These are phyloP conservation scores for Sardina pilchardus DNA, from an alignment of 2,113 vertebrate genomes.

Conservation along the genomic window DNA sequence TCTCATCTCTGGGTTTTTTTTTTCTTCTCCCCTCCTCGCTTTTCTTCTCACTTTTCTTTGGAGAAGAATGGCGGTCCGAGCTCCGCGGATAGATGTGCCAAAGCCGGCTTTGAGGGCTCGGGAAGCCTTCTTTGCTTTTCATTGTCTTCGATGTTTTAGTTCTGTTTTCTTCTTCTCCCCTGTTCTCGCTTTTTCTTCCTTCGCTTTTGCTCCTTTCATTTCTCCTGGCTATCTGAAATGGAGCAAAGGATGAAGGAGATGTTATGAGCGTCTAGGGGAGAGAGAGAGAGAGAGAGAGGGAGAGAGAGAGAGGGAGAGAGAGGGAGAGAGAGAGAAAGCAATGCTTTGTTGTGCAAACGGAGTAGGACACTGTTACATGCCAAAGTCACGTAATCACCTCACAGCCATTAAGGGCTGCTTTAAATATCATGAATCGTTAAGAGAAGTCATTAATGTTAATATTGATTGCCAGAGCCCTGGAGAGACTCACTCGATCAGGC, in stretches of 20 bases:
- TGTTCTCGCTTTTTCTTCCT: neutral
- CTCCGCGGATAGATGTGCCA: neutral
- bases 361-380: neutral
- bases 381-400: slow-evolving; percentile 18
- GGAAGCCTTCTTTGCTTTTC: neutral
- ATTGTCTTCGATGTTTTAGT: neutral
- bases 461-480: slow-evolving; percentile 8
- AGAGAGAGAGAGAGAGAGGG: neutral
- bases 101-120: neutral
- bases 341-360: neutral
- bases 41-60: neutral
- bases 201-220: neutral
- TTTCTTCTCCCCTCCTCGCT: too few relatives aligned
- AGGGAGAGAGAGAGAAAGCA: neutral
- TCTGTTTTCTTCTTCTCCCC: neutral
- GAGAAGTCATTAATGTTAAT: slow-evolving; percentile 15
- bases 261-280: neutral
- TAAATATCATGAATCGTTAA: slow-evolving; percentile 13
- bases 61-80: neutral
- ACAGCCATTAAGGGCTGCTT: slow-evolving; percentile 2
- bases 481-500: slow-evolving; percentile 7
- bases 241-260: neutral
- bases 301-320: neutral
- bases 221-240: neutral
- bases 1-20: neutral